Conservation (phyloP, 2,113 vertebrate genomes). For the Halichoeres trimaculatus region DNA sequence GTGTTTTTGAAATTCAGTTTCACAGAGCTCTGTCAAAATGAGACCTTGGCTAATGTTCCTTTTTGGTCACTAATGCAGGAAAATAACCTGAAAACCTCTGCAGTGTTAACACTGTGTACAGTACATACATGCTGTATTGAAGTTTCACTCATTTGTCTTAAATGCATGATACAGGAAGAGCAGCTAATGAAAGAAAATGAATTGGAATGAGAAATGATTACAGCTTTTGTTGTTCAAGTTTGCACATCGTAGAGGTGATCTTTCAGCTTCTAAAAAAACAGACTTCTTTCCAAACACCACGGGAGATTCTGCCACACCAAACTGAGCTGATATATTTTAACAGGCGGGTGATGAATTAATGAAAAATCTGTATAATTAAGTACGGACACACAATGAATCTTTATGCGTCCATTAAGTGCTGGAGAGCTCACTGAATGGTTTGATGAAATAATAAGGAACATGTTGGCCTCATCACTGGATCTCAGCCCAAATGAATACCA, state of each 20-base stretch:
- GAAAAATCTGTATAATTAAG: background rate
- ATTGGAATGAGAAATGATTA: background rate
- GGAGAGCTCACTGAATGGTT: background rate
- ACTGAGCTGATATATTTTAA: background rate
- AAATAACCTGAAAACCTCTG: background rate
- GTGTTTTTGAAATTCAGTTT: slow-evolving; percentile 31
- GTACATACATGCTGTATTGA: too few relatives aligned
- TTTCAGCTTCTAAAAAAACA: background rate
- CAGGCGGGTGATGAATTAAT: background rate
- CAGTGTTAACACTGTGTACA: too few relatives aligned
- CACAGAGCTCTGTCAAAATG: slow-evolving; percentile 13
- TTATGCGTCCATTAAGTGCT: background rate
- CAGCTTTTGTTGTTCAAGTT: background rate
- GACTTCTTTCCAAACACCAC: background rate
- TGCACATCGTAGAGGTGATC: too few relatives aligned
- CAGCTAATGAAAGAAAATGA: too few relatives aligned
- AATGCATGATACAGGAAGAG: too few relatives aligned
- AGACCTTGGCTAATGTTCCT: slow-evolving; percentile 3
- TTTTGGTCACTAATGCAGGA: slow-evolving; percentile 13
- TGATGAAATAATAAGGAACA: background rate
- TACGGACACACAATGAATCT: background rate
- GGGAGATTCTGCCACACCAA: background rate
- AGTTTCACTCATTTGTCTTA: too few relatives aligned
- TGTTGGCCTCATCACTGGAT: background rate
- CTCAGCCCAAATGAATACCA: background rate